Percentiles rank a stretch among this genome's conserved stretches.
phyloP scores from a whole-genome alignment of 2,888 invertebrate species.

The Deilephila elpenor region DNA sequence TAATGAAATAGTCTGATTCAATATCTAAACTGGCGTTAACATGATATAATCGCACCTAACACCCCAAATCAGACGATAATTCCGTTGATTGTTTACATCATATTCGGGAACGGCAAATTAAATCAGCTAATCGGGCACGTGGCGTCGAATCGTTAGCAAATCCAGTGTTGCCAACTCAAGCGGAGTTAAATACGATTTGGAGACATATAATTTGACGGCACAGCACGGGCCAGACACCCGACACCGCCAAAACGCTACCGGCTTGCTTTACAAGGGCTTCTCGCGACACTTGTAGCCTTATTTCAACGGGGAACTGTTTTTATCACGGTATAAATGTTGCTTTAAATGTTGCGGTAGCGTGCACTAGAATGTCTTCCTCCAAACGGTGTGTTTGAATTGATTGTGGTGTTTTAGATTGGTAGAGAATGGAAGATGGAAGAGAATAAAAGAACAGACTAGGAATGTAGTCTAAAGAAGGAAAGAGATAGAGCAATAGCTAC shows the following conservation, averaged over 20 bases:
- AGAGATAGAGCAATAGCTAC: no score
- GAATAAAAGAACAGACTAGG: no score
- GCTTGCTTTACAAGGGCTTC: slow-evolving; percentile 79
- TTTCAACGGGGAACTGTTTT: slow-evolving; percentile 70
- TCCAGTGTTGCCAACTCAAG: slow-evolving; percentile 58
- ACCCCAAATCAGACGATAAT: no score
- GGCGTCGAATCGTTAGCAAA: slow-evolving; percentile 42
- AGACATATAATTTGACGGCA: slow-evolving; percentile 64
- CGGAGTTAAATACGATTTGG: slow-evolving; percentile 66
- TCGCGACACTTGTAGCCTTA: slow-evolving; percentile 58
- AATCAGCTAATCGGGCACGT: not conserved
- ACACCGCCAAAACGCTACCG: slow-evolving; percentile 81
- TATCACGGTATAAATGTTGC: no score
- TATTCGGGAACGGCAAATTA: not conserved
- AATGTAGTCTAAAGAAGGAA: no score
- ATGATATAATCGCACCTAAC: no score
- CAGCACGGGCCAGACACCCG: slow-evolving; percentile 53
- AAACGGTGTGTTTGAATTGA: not conserved
- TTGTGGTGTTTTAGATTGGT: not conserved
- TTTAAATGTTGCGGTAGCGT: slow-evolving; percentile 34
- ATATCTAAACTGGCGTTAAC: no score
- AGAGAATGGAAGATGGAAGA: no score
- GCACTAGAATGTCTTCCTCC: slow-evolving; percentile 5
- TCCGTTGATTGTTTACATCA: no score
- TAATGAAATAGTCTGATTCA: no score